Evolutionary conservation across 2,113 vertebrate species (phyloP).

Genomic region (Vulpes vulpes): DNA sequence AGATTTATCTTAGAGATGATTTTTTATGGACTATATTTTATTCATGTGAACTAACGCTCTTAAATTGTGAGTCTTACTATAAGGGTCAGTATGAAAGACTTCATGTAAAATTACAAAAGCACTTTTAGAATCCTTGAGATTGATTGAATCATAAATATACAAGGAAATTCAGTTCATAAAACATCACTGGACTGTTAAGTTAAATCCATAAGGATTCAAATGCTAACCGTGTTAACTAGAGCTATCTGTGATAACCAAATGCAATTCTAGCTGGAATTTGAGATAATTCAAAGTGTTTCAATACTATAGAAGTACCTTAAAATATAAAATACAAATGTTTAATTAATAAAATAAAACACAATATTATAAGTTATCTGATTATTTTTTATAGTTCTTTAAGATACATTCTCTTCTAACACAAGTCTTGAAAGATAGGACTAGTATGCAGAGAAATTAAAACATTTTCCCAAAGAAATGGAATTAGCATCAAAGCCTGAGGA

Average conservation of each 20-base stretch:
- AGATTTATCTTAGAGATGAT: constrained; percentile 38
- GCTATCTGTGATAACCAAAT: not conserved
- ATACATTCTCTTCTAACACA: not conserved
- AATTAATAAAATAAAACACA: not conserved
- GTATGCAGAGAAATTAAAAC: not conserved
- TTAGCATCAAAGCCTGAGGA: not conserved
- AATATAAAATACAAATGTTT: not conserved
- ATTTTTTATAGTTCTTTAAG: not conserved
- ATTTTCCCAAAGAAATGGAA: not conserved
- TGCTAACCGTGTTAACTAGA: not conserved
- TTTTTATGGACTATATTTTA: constrained; percentile 51
- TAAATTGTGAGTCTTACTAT: constrained; percentile 47
- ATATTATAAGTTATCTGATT: not conserved
- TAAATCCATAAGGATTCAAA: constrained; percentile 33
- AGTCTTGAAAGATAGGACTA: not conserved
- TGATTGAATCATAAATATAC: constrained; percentile 59
- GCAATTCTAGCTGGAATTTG: not conserved
- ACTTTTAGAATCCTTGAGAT: constrained; percentile 46
- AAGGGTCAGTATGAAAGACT: constrained; percentile 65
- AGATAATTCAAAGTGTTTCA: not conserved
- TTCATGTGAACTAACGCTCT: not conserved
- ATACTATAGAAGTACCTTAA: not conserved
- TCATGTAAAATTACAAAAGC: constrained; percentile 69
- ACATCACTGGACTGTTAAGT: not conserved
- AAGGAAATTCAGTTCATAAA: constrained; percentile 60